A percentile compares a stretch with the other conserved stretches of the same genome.
Evolutionary conservation across 2,888 invertebrate genomes (phyloP).

Genomic region (Drosophila eohydei): DNA sequence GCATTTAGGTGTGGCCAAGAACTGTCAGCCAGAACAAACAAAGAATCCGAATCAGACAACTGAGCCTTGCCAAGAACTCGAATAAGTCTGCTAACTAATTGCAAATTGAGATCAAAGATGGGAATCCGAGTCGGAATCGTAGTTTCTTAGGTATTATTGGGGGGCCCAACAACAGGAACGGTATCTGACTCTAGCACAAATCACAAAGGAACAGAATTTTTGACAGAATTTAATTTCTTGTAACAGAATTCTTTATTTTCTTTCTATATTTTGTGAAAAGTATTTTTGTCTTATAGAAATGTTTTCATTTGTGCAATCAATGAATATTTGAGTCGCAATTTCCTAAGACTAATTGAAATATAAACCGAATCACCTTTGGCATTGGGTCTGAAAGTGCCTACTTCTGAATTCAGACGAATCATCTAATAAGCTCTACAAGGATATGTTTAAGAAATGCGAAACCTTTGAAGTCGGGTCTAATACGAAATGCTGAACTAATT

Average conservation of each 20-base stretch:
- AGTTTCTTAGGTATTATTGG: not conserved
- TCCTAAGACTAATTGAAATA: not conserved
- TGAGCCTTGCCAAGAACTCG: constrained; percentile 14
- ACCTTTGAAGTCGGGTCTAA: not conserved
- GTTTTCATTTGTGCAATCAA: no score
- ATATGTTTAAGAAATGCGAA: not conserved
- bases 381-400: not conserved
- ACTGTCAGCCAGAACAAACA: constrained; percentile 13
- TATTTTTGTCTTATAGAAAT: no score
- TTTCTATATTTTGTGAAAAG: not conserved
- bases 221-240: no score
- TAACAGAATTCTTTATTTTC: no score
- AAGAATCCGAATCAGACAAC: not conserved
- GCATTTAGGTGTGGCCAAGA: constrained; percentile 41
- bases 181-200: not conserved
- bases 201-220: not conserved
- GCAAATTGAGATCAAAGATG: constrained; percentile 27
- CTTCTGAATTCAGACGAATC: not conserved
- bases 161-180: not conserved
- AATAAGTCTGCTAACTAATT: constrained; percentile 28
- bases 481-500: constrained; percentile 7
- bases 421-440: not conserved
- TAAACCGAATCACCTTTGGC: not conserved
- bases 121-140: constrained; percentile 8
- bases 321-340: not conserved